phyloP scores from a whole-genome alignment of 1,140 invertebrate genomes.

The Vanessa atalanta region DNA sequence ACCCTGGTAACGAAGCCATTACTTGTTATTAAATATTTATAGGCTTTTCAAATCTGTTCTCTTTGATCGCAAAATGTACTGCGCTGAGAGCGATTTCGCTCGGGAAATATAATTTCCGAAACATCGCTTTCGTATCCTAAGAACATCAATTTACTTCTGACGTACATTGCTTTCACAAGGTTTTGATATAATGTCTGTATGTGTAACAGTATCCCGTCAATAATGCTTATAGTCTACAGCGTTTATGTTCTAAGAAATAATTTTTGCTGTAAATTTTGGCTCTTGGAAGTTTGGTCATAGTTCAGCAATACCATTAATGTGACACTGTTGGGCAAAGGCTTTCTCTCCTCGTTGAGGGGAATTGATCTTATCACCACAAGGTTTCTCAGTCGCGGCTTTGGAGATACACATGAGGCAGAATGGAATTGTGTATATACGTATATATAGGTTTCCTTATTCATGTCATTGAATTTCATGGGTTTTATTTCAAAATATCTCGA shows the following conservation, averaged over 20 bases:
- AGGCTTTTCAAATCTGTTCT: slow-evolving; percentile 26
- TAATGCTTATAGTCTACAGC: slow-evolving; percentile 15
- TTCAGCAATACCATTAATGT: no score
- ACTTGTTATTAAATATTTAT: slow-evolving; percentile 27
- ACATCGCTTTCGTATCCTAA: slow-evolving; percentile 33
- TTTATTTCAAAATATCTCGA: no score
- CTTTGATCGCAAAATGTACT: slow-evolving; percentile 24
- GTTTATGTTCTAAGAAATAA: slow-evolving; percentile 10
- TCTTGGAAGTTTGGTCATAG: background rate
- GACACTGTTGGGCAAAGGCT: no score
- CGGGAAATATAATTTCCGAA: slow-evolving; percentile 38
- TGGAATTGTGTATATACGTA: no score
- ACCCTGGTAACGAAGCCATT: slow-evolving; percentile 16
- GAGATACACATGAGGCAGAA: no score
- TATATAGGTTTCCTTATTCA: no score
- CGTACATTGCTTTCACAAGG: slow-evolving; percentile 25
- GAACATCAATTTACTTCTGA: slow-evolving; percentile 31
- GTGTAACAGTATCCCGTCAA: slow-evolving; percentile 9
- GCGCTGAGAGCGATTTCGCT: slow-evolving; percentile 25
- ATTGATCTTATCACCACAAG: no score
- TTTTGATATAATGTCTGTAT: slow-evolving; percentile 2
- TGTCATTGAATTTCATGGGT: no score
- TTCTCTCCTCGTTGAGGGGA: no score
- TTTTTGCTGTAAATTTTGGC: slow-evolving; percentile 4
- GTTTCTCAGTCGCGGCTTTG: no score